phyloP scores from a whole-genome alignment of 2,888 invertebrate genomes.

The Xestobium rufovillosum region DNA sequence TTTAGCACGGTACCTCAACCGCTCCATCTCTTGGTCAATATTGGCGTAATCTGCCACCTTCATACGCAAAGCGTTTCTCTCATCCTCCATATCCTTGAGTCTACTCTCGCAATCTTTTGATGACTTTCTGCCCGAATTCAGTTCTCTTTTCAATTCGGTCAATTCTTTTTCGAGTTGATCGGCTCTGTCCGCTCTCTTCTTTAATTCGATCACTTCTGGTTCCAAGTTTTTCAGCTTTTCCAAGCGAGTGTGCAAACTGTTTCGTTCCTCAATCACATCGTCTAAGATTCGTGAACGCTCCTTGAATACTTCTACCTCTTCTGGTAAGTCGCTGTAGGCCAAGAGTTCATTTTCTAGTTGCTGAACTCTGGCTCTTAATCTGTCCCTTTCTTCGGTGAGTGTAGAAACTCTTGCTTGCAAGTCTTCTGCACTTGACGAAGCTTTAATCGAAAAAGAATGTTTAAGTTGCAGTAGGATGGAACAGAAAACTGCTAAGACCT shows the following conservation, averaged over 20 bases:
- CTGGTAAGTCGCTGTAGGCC: slow-evolving; percentile 28
- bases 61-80: slow-evolving; percentile 25
- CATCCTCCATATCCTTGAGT: slow-evolving; percentile 22
- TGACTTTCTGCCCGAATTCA: slow-evolving; percentile 11
- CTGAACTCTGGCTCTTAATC: slow-evolving; percentile 26
- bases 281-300: slow-evolving; percentile 30
- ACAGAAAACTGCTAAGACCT: no score
- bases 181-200: slow-evolving; percentile 19
- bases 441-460: no score
- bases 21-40: slow-evolving; percentile 24
- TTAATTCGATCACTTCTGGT: slow-evolving; percentile 26
- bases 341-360: slow-evolving; percentile 30
- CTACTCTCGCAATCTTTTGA: neutral
- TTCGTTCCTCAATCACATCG: slow-evolving; percentile 30
- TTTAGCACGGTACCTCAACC: slow-evolving; percentile 25
- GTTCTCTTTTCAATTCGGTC: slow-evolving; percentile 6
- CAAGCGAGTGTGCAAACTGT: slow-evolving; percentile 24
- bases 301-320: slow-evolving; percentile 29
- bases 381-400: slow-evolving; percentile 32
- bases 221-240: slow-evolving; percentile 23
- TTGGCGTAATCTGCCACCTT: slow-evolving; percentile 20
- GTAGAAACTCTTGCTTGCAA: no score
- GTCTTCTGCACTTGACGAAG: no score
- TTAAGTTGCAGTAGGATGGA: no score
- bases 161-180: slow-evolving; percentile 24